Evolutionary conservation across 2,113 vertebrate genomes (phyloP).

Genomic region (human): GRCh38 chr7:88563001-88563500

Average conservation of each 20-base stretch:
- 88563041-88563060: not conserved
- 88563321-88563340: not conserved
- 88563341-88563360: not conserved
- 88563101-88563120: not conserved
- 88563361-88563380: not conserved
- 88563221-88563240: not conserved
- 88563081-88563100: not conserved
- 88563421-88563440: not conserved
- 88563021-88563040: not conserved
- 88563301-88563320: not conserved
- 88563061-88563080: not conserved
- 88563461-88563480: not conserved
- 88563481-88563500: not conserved
- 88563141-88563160: fast-evolving
- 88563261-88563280: not conserved
- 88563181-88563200: not conserved
- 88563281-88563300: not conserved
- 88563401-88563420: not conserved
- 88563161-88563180: not conserved
- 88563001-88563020: not conserved
- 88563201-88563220: not conserved
- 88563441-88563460: not conserved
- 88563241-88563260: not conserved
- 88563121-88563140: fast-evolving
- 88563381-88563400: not conserved